Evolutionary conservation across 1,140 invertebrate genomes (phyloP).

Genomic region (Dreissena polymorpha): DNA sequence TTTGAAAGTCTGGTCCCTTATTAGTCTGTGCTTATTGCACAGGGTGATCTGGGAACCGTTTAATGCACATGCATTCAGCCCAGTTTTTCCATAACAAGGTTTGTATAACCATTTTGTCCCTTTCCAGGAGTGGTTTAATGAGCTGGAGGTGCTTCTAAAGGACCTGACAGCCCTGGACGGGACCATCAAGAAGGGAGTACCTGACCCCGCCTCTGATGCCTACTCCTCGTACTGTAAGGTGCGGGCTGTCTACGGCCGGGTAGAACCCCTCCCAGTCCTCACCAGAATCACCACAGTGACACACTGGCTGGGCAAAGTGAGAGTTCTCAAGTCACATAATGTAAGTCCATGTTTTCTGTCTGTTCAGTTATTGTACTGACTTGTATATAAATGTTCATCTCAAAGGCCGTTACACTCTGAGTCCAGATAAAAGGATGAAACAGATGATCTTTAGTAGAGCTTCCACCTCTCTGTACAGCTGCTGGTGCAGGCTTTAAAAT

Average conservation of each 20-base stretch:
- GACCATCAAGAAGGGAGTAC: slow-evolving; percentile 54
- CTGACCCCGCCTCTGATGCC: slow-evolving; percentile 63
- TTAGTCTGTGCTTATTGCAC: too few relatives aligned
- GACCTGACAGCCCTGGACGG: slow-evolving; percentile 61
- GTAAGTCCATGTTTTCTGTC: slow-evolving; percentile 44
- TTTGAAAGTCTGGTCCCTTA: too few relatives aligned
- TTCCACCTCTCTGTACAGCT: too few relatives aligned
- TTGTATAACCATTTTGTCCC: background rate
- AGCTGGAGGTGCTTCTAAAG: slow-evolving; percentile 57
- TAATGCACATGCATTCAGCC: too few relatives aligned
- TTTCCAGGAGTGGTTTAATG: slow-evolving; percentile 67
- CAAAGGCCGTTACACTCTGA: too few relatives aligned
- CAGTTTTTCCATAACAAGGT: too few relatives aligned
- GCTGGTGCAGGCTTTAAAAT: too few relatives aligned
- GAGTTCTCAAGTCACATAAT: slow-evolving; percentile 50
- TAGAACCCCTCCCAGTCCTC: slow-evolving; percentile 58
- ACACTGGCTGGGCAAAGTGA: slow-evolving; percentile 55
- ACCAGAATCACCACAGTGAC: slow-evolving; percentile 55
- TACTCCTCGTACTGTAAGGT: slow-evolving; percentile 66
- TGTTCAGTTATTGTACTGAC: too few relatives aligned
- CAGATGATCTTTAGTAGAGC: too few relatives aligned
- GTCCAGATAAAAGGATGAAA: too few relatives aligned
- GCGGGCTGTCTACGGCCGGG: slow-evolving; percentile 67
- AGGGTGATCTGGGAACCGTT: too few relatives aligned
- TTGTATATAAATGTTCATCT: too few relatives aligned